These are phyloP conservation scores for Ormyrus pomaceus DNA, from an alignment of 2,888 invertebrate genomes.

Conservation along the genomic window DNA sequence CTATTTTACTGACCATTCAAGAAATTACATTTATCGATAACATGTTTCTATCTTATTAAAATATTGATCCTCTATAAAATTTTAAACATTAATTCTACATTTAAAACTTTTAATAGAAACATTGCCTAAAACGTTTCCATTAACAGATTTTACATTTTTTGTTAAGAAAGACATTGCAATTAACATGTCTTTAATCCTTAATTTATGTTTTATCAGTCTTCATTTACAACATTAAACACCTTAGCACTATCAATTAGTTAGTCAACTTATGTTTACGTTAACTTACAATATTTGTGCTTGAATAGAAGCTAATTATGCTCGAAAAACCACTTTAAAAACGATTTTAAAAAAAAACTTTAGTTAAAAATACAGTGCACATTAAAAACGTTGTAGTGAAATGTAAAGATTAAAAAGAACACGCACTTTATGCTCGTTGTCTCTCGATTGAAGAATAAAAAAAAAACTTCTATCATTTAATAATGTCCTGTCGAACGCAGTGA, in stretches of 20 bases:
- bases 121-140: neutral
- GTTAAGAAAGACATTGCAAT: conserved; percentile 27
- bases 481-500: conserved; percentile 37
- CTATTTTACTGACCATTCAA: conserved; percentile 9
- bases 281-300: conserved; percentile 27
- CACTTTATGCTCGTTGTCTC: conserved; percentile 29
- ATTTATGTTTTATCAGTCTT: conserved; percentile 54
- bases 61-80: conserved; percentile 15
- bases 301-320: conserved; percentile 7
- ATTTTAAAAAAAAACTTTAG: neutral
- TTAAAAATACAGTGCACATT: neutral
- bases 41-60: conserved; percentile 35
- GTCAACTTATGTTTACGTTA: conserved; percentile 22
- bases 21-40: conserved; percentile 1
- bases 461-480: conserved; percentile 33
- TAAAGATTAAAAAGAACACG: conserved; percentile 47
- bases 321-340: conserved; percentile 10
- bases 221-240: conserved; percentile 23
- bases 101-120: conserved; percentile 18
- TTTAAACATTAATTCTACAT: conserved; percentile 30
- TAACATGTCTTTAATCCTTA: conserved; percentile 34
- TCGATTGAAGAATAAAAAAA: conserved; percentile 16
- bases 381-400: conserved; percentile 51
- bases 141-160: conserved; percentile 3
- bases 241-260: conserved; percentile 35